phyloP scores from a whole-genome alignment of 2,888 invertebrate genomes.

The Tipula lateralis region DNA sequence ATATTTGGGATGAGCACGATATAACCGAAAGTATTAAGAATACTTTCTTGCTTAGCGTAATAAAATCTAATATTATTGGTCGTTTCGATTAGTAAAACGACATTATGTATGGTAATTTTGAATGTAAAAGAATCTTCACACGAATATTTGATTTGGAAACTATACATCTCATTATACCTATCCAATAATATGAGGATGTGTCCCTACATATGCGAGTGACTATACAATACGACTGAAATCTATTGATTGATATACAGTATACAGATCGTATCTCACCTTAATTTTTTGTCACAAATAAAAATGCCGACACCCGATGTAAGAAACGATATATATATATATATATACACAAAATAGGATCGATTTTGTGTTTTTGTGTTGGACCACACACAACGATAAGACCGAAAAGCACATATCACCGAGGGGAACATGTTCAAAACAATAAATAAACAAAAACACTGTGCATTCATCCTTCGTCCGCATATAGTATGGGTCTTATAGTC shows the following conservation, averaged over 20 bases:
- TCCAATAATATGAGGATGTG: not conserved
- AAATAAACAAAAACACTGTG: not conserved
- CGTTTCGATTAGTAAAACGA: not conserved
- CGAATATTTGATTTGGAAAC: not conserved
- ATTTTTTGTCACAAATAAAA: not conserved
- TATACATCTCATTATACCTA: not conserved
- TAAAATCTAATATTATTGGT: not conserved
- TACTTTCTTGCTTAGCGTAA: not conserved
- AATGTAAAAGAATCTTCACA: not conserved
- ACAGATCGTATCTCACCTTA: conserved; percentile 11
- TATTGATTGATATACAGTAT: not conserved
- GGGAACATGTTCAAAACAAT: not conserved
- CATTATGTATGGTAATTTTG: not conserved
- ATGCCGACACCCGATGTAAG: not conserved
- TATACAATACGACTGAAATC: not conserved
- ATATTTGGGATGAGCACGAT: not conserved
- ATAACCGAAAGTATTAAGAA: not conserved
- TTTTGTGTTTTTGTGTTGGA: not conserved
- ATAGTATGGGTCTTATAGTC: not conserved
- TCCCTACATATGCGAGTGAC: not conserved
- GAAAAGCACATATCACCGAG: not conserved
- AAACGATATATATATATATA: not conserved
- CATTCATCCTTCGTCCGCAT: not conserved
- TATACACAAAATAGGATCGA: not conserved
- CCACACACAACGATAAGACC: not conserved